Percentiles rank a stretch among this genome's conserved stretches.
These are phyloP conservation scores for Chouioia cunea DNA, from an alignment of 2,888 invertebrate genomes.

Conservation along the genomic window DNA sequence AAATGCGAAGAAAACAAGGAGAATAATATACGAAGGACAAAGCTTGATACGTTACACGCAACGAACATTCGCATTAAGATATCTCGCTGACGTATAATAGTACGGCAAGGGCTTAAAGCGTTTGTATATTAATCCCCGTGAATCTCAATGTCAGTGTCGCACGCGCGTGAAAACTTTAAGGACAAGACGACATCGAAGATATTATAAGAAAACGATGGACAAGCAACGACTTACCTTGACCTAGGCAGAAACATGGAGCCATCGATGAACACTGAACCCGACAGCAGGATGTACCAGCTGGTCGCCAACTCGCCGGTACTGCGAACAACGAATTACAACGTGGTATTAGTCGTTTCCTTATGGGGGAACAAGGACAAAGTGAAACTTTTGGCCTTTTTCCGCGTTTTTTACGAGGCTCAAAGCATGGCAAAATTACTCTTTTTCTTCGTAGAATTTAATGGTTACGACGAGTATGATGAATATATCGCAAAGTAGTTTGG, in stretches of 20 bases:
- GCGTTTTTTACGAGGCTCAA: neutral
- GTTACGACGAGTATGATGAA: no score
- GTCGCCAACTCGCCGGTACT: conserved; percentile 85
- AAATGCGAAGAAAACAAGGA: neutral
- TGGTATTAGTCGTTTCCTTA: neutral
- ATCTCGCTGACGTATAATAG: no score
- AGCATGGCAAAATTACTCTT: no score
- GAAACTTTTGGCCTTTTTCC: neutral
- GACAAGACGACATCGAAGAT: no score
- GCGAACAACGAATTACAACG: conserved; percentile 50
- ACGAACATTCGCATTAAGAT: no score
- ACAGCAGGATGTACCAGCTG: conserved; percentile 86
- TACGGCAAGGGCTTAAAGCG: no score
- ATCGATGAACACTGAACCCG: conserved; percentile 88
- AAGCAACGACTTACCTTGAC: conserved; percentile 75
- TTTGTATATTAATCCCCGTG: no score
- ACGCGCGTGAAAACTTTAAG: no score
- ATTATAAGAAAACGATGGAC: no score
- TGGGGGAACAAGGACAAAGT: neutral
- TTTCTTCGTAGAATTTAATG: no score
- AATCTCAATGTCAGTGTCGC: no score
- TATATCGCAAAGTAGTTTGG: no score
- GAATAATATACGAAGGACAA: neutral
- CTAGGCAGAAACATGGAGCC: conserved; percentile 87
- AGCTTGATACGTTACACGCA: neutral